Base-by-base conservation (phyloP, 2,113 vertebrate species). In the Spermophilus dauricus region DNA sequence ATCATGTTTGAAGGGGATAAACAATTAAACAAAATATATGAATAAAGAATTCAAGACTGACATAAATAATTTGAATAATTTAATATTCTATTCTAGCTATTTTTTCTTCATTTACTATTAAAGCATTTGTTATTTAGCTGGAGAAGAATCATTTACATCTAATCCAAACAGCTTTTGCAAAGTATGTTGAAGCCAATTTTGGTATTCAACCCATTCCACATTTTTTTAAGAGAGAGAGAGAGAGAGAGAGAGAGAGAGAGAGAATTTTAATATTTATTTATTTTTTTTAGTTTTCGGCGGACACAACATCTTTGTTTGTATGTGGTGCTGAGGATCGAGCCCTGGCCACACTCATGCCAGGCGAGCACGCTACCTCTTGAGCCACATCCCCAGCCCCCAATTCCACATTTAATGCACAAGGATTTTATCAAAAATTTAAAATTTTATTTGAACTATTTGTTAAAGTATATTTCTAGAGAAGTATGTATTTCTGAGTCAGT, bases 71-170 rank as follows among this genome's bases (percentile, higher is more conserved):
- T 80, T 76, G 20, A 69, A 81, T 11, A 4, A 53, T 91, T 69
- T 84, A 45, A n/a, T 63, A 18, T 82, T 87, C 53, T 70, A 45
- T 77, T 77, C 56, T 63, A 72, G 18, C n/a, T 87, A 63, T 17
- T 67, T 14, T 95, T 93, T 82, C 51, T 86, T 18, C 37, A 16
- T 87, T 72, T 78, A 78, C 17, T 92, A 65, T 65, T 69, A 78
- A 69, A 86, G 58, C 30, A n/a, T 6, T 2, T 26, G 2, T 42
- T 78, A 5, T 20, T 42, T 69, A 45, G 28, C 51, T 72, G 67
- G 14, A 9, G 78, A 56, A 70, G 1, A 61, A 12, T 39, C n/a
- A 87, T 61, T 76, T 93, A 53, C 16, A 80, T 81, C 10, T 28
- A 86, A 93, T 70, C 13, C 9, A 76, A 69, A 45, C 14, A 13